Base-by-base conservation (phyloP, 2,888 invertebrate species). In the Dynastes tityus region DNA sequence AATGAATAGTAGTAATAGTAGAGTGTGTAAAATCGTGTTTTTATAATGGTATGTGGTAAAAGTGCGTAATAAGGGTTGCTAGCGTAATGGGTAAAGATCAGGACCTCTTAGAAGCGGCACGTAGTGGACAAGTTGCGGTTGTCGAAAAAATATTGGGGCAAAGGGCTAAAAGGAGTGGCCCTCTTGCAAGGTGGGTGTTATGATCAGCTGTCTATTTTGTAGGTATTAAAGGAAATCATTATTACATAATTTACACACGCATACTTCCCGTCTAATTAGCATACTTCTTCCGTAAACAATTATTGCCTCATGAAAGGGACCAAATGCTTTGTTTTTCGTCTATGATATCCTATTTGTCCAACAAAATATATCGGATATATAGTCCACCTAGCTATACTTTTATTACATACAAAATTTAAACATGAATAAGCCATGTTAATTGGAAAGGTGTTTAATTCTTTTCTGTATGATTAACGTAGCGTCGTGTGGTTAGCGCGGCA, bases 51-150 rank as follows among this genome's bases (percentile, higher is more conserved):
- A 85, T 85, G 84, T 85, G 84, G 79, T 84, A 86, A 85, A 85
- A 85, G 85, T 85, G 85, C 83, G 83, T 84, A 84, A 83, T 82
- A 83, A 81, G 80, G 75, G 67, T 81, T 84, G 83, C 82, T 89
- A 89, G 89, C 90, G 89, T 89, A 88, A 98, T 98, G 97, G 98
- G 98, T 89, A 97, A 97, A 91, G 98, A 98, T 90, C 97, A 97
- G 90, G 98, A 98, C 91, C 93, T 98, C 89, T 92, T 98, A 89
- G 98, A 98, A 89, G 98, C 97, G 85, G 97, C 98, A 84, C 94
- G 98, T 86, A 96, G 94, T 91, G 98, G 98, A 88, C 96, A 98
- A 90, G 92, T 94, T 86, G 92, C 93, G 84, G 93, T 95, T 85
- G 96, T 97, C 83, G 97, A 97, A 90, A 97, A 97, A 91, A 95